A percentile compares a stretch with the other conserved stretches of the same genome.
phyloP scores from a whole-genome alignment of 2,888 invertebrate genomes.

The Plagodis dolabraria region DNA sequence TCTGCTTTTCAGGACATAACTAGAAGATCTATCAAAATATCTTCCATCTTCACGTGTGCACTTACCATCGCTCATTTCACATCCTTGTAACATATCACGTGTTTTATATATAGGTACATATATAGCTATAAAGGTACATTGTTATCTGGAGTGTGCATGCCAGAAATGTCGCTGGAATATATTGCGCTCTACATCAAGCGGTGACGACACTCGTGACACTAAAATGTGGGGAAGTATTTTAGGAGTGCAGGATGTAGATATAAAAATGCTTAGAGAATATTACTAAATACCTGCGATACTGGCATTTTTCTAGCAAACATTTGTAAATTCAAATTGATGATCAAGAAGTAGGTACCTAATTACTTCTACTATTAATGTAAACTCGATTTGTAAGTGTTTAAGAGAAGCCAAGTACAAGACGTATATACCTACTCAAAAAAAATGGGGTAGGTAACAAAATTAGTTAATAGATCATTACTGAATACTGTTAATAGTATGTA shows the following conservation, averaged over 20 bases:
- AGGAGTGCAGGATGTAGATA: slow-evolving; percentile 4
- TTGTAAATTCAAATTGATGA: too few species aligned
- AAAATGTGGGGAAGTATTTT: slow-evolving; percentile 32
- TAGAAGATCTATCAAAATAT: slow-evolving; percentile 17
- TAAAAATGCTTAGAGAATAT: not conserved
- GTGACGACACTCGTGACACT: slow-evolving; percentile 48
- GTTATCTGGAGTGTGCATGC: slow-evolving; percentile 54
- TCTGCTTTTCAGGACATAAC: too few species aligned
- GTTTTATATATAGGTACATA: slow-evolving; percentile 4
- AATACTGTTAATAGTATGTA: too few species aligned
- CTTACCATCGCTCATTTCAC: slow-evolving; percentile 43
- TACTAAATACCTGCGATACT: too few species aligned
- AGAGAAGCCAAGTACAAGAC: too few species aligned
- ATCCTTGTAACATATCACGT: slow-evolving; percentile 34
- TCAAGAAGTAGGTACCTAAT: too few species aligned
- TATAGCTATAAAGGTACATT: slow-evolving; percentile 18
- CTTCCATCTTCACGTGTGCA: slow-evolving; percentile 7
- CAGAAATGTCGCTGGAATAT: slow-evolving; percentile 49
- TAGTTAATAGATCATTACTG: too few species aligned
- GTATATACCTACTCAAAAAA: too few species aligned
- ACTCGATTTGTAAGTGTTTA: too few species aligned
- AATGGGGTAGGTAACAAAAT: too few species aligned
- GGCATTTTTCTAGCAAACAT: too few species aligned
- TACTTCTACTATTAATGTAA: too few species aligned
- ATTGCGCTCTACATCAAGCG: slow-evolving; percentile 56